Evolutionary conservation across 2,797 vertebrate species (phyloP).

Genomic region (Platalea minor): DNA sequence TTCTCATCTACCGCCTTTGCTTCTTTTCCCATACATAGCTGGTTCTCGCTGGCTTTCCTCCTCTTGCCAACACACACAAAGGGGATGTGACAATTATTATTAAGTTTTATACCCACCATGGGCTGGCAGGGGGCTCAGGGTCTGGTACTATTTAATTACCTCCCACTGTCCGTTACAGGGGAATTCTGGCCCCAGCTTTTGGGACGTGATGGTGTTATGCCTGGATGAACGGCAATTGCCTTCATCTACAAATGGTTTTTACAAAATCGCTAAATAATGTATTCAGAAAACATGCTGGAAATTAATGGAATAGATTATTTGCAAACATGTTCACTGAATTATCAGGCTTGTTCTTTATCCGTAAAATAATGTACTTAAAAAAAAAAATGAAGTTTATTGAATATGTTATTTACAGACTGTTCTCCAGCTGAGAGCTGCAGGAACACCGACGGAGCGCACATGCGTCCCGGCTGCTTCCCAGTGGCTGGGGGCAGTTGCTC

Average conservation of each 20-base stretch:
- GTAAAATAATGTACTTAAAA: background rate
- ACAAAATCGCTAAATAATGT: background rate
- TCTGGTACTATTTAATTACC: background rate
- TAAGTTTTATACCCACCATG: background rate
- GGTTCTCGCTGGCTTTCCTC: background rate
- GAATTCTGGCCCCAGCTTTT: background rate
- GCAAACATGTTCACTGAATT: constrained; percentile 58
- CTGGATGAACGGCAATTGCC: background rate
- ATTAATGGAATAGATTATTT: constrained; percentile 62
- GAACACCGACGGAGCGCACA: accelerated
- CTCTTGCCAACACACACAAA: accelerated
- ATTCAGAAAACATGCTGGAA: constrained; percentile 46
- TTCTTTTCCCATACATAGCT: background rate
- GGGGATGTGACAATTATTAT: background rate
- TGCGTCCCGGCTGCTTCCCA: background rate
- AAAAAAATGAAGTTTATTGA: background rate
- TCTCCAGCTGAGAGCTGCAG: background rate
- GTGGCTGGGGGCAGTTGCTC: background rate
- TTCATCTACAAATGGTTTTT: background rate
- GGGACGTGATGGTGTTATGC: background rate
- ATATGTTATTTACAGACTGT: constrained; percentile 2
- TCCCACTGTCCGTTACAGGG: background rate
- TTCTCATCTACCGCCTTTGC: background rate
- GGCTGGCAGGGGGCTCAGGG: background rate
- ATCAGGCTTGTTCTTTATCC: constrained; percentile 40